Conservation (phyloP, 2,797 vertebrate genomes). For the Myotis planiceps region DNA sequence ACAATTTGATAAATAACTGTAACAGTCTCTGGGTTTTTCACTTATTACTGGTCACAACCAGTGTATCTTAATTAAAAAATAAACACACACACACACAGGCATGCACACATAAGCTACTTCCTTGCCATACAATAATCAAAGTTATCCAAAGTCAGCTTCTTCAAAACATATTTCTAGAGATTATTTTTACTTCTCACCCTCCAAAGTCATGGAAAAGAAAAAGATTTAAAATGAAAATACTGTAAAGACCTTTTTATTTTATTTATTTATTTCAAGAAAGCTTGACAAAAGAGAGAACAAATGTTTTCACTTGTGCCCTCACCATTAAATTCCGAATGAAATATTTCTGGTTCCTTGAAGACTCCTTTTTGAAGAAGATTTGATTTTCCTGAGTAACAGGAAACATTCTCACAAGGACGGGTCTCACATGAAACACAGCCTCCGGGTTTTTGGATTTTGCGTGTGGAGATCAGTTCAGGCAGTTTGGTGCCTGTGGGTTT, state of each 20-base stretch:
- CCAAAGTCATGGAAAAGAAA: not conserved
- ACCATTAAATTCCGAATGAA: slow-evolving; percentile 14
- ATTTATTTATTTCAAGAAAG: slow-evolving; percentile 25
- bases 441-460: slow-evolving; percentile 68
- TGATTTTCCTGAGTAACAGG: slow-evolving; percentile 32
- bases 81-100: not conserved
- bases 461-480: slow-evolving; percentile 55
- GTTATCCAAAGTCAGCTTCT: not conserved
- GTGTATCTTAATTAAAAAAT: not conserved
- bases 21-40: not conserved
- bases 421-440: slow-evolving; percentile 40
- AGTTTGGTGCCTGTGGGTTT: slow-evolving; percentile 46
- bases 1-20: not conserved
- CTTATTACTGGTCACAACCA: not conserved
- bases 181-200: not conserved
- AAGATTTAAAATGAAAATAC: not conserved
- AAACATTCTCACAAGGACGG: not conserved
- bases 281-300: not conserved
- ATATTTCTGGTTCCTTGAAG: slow-evolving; percentile 36
- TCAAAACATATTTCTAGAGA: not conserved
- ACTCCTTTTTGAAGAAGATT: not conserved
- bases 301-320: not conserved
- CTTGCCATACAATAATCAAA: not conserved
- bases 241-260: not conserved
- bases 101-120: not conserved